Base-by-base conservation (phyloP, 2,113 vertebrate species). In the Callaeas wilsoni region DNA sequence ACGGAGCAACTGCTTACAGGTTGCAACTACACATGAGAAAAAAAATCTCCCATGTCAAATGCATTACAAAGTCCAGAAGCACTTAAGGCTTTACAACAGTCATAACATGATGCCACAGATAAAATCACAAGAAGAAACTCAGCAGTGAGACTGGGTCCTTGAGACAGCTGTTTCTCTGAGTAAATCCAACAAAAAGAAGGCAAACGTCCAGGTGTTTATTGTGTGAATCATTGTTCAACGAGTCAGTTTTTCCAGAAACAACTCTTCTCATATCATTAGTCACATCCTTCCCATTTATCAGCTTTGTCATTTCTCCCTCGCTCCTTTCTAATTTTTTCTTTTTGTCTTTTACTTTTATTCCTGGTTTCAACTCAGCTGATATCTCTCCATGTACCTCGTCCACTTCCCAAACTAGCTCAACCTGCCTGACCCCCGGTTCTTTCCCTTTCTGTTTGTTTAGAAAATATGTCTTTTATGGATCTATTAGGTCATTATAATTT, bases 181-280 rank as follows among this genome's bases (percentile, higher is more conserved):
- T 62, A 91, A 87, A 93, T 89, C 53, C 25, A 44, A 77, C 5
- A 20, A 85, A 89, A 78, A 84, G 56, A 49, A 37, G 53, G 62
- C 74, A 87, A 95, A 91, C 0, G 2, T 93, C 85, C 80, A 94
- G 93, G 96, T 97, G 89, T 90, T 96, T 95, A 91, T 67, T 57
- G n/a, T 89, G 63, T 93, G 92, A 96, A 94, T 96, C 94, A 95
- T 73, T 84, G 65, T 84, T 71, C 81, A 68, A 30, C 4, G 4
- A 94, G 81, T 96, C 95, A 95, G 65, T 94, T 96, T 96, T 97
- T 97, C 97, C 97, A 96, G 93, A 94, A 95, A 97, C 81, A 93
- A 68, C 81, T 89, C 47, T 92, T 73, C 79, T 82, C 26, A 18
- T 92, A 19, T 71, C 47, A 49, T 94, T 96, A 97, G 84, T 96